Base-by-base conservation (phyloP, 2,888 invertebrate genomes). In the Dicyrtoma fusca region DNA sequence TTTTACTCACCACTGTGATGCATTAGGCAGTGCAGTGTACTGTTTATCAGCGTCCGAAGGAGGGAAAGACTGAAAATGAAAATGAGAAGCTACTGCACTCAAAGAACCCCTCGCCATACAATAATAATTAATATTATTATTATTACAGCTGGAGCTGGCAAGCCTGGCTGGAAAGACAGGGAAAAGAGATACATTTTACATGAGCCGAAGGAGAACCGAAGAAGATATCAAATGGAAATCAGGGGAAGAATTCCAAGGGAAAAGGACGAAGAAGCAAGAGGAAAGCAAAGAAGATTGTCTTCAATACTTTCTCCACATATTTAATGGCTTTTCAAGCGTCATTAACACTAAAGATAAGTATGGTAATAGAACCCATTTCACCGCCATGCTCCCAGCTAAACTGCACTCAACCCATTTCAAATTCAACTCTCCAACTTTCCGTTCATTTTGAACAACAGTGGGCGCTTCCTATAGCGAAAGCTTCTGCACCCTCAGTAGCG, bases 271-370 rank as follows among this genome's bases (percentile, higher is more conserved):
- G 51, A 11, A n/a, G 59, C 17, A 19, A 61, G 44, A 61, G 10
- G 68, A 25, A 42, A 47, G 45, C 57, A 68, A 59, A 45, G 57
- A 68, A 68, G 68, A 57, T 68, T 68, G 47, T 57, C 68, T 68
- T 57, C 57, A 44, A 68, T 68, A 68, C 68, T 68, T 68, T 68
- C 68, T 68, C 68, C 68, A 68, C 57, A 57, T 68, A 65, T 65
- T 65, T 68, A 68, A 68, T 78, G 78, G 75, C 75, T 77, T 77
- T 78, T 78, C 77, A 78, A 78, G 78, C 78, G 72, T 78, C 78
- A 78, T 78, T 78, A 78, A 77, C 78, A 78, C 77, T 74, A 77
- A 78, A 78, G 78, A 78, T 78, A 78, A 78, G 77, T 75, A 74
- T 75, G 76, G 75, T 75, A 76, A 76, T 76, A 74, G 71, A 72